phyloP scores from a whole-genome alignment of 2,113 vertebrate species.

The Alethe castanea region DNA sequence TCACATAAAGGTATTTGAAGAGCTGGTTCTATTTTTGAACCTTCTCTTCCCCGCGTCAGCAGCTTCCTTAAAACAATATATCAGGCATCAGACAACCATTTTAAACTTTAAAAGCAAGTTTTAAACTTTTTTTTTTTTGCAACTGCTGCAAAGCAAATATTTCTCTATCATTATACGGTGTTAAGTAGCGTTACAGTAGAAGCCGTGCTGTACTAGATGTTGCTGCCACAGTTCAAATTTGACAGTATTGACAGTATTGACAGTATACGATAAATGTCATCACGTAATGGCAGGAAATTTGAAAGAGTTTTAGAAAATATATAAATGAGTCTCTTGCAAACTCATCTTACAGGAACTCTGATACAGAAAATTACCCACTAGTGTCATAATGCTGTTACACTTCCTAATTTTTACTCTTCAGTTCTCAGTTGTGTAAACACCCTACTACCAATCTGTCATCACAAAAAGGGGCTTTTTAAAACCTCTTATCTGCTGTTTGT shows the following conservation, averaged over 20 bases:
- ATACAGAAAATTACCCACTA: neutral
- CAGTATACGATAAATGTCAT: neutral
- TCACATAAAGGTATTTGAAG: neutral
- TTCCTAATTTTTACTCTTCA: neutral
- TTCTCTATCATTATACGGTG: neutral
- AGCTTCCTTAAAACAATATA: neutral
- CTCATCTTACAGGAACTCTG: constrained; percentile 28
- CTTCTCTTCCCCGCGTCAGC: neutral
- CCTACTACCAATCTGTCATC: neutral
- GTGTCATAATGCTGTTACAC: neutral
- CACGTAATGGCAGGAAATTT: neutral
- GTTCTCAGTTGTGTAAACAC: neutral
- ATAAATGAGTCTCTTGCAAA: neutral
- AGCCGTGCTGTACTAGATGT: neutral
- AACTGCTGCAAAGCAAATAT: neutral
- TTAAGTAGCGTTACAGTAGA: neutral
- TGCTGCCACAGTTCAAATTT: neutral
- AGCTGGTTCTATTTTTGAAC: neutral
- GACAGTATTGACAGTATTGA: neutral
- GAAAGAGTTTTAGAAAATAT: neutral
- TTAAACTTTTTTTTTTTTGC: neutral
- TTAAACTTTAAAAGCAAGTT: neutral
- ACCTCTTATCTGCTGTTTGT: neutral
- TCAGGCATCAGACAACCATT: neutral
- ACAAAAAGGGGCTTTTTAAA: neutral